Percentiles rank a stretch among this genome's conserved stretches.
Evolutionary conservation across 2,797 vertebrate genomes (phyloP).

Genomic region (Australoheros facetus): DNA sequence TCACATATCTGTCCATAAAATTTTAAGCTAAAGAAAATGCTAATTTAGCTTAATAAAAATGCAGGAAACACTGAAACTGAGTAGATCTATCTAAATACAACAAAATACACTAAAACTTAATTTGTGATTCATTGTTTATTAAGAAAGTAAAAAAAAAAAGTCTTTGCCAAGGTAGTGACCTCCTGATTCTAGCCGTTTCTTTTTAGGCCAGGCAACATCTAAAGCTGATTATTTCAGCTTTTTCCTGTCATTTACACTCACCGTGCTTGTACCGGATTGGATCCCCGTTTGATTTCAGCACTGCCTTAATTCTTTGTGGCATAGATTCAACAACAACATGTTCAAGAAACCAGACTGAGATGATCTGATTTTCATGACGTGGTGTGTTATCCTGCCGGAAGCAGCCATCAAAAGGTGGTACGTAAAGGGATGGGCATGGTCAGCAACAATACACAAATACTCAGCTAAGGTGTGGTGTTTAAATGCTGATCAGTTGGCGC

Average conservation of each 20-base stretch:
- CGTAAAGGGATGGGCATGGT: neutral
- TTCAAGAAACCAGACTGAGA: too few relatives aligned
- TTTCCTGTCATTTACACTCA: too few relatives aligned
- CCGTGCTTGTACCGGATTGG: too few relatives aligned
- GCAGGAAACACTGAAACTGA: neutral
- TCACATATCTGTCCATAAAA: neutral
- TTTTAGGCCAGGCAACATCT: neutral
- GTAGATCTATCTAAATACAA: neutral
- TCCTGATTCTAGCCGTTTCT: neutral
- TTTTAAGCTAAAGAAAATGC: conserved; percentile 1
- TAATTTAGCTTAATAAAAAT: neutral
- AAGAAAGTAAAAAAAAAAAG: neutral
- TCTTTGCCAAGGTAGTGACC: neutral
- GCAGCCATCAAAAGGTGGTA: too few relatives aligned
- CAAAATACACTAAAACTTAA: neutral
- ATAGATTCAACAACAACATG: too few relatives aligned
- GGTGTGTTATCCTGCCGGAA: too few relatives aligned
- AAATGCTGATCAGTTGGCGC: neutral
- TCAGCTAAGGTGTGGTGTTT: neutral
- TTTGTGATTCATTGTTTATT: neutral
- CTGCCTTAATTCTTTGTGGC: too few relatives aligned
- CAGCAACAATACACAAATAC: neutral
- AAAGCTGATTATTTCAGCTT: too few relatives aligned
- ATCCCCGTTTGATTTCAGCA: too few relatives aligned
- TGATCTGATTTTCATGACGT: too few relatives aligned